Evolutionary conservation across 2,797 vertebrate genomes (phyloP).

Genomic region (Sternotherus odoratus): DNA sequence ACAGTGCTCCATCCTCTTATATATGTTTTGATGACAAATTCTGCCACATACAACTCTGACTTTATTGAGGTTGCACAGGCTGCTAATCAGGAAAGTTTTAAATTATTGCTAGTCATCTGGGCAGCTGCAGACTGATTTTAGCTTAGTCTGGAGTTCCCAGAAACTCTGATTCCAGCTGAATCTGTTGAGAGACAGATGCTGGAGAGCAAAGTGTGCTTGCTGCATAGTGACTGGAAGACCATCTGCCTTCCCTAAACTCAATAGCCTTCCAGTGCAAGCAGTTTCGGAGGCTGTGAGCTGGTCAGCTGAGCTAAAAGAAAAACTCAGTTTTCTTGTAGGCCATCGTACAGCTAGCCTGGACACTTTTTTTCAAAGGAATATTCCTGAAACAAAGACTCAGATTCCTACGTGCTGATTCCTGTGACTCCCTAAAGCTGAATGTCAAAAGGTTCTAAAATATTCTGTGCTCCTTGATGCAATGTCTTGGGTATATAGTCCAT

Average conservation of each 20-base stretch:
- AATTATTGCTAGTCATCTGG: background rate
- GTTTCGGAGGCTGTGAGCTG: background rate
- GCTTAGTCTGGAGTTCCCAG: background rate
- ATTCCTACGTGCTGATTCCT: slow-evolving; percentile 60
- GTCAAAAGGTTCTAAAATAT: slow-evolving; percentile 28
- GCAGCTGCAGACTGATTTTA: background rate
- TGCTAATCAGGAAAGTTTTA: background rate
- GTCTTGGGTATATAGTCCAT: background rate
- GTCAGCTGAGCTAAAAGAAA: background rate
- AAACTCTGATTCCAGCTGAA: background rate
- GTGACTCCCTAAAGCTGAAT: slow-evolving; percentile 3
- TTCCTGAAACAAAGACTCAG: slow-evolving; percentile 68
- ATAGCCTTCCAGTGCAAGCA: background rate
- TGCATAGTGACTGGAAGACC: background rate
- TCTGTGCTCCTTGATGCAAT: slow-evolving; percentile 16
- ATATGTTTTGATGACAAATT: background rate
- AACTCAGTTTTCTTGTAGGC: background rate
- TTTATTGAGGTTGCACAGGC: background rate
- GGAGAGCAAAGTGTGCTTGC: background rate
- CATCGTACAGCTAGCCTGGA: background rate
- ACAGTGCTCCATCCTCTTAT: background rate
- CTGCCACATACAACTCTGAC: background rate
- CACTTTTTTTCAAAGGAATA: slow-evolving; percentile 64
- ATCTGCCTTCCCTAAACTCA: background rate
- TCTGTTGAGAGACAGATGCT: background rate